Evolutionary conservation across 2,113 vertebrate species (phyloP), one percentile per base, ranked within the genome.

Genomic region (Pomatostomus ruficeps): DNA sequence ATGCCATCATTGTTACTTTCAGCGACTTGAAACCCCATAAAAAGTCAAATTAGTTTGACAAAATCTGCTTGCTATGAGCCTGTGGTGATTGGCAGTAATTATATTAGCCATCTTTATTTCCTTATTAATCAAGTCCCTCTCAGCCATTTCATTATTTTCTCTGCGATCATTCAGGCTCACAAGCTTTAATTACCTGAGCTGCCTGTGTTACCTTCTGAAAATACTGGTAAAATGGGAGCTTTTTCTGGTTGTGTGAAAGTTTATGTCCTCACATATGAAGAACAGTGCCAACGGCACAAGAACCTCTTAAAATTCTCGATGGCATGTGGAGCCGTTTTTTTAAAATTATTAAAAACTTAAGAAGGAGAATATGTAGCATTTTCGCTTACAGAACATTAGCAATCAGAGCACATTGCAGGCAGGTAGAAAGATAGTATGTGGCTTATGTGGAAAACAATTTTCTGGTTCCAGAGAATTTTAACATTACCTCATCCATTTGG

Each of bases 1-100:
- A 88, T 62, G 62, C 49, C 82, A 70, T 75, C 58, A 12, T 71
- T 61, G 88, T 97, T 96, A 83, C 83, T 95, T 94, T 81, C 67
- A 92, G 88, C 73, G 92, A 89, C 83, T 78, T 86, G 80, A 92
- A 92, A 48, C 68, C 36, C 89, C 72, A 75, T 93, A 80, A 86
- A 94, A 97, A 87, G 74, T 94, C 75, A 94, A 87, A 91, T 95
- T 84, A 84, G 51, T 86, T 96, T 94, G 92, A 78, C 79, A 95
- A 91, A 89, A 92, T 78, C 65, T 78, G 73, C 76, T 85, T 92
- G 80, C 65, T 84, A 5, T 81, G 84, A 89, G 57, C 55, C 40
- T 2, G 1, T 89, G 91, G 89, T 96, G 86, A 91, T 77, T 85
- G 57, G 61, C 16, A 8, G 82, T 96, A 95, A 94, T 95, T 97